phyloP scores from a whole-genome alignment of 23 tunicate species.

The Ciona savignyi region DNA sequence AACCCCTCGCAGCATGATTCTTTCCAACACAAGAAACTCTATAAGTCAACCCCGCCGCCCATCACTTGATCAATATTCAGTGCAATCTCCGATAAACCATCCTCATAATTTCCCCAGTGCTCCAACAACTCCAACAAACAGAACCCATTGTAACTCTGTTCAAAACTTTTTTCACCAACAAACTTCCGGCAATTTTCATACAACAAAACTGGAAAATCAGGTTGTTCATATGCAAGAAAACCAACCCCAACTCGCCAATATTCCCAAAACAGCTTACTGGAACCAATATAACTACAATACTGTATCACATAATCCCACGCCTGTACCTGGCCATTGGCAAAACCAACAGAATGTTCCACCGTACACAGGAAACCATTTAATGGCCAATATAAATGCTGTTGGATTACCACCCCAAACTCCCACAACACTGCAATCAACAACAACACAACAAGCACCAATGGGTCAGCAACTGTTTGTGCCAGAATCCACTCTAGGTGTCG shows the following conservation, averaged over 20 bases:
- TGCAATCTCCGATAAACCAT: not conserved
- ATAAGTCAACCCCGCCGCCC: constrained; percentile 3
- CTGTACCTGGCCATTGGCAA: too few relatives aligned
- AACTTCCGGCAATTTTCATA: not conserved
- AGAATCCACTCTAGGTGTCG: too few relatives aligned
- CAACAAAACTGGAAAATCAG: not conserved
- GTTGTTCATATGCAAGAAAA: too few relatives aligned
- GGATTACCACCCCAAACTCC: too few relatives aligned
- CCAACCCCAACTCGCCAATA: not conserved
- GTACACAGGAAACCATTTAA: too few relatives aligned
- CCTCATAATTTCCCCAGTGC: constrained; percentile 18
- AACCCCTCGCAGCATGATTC: not conserved
- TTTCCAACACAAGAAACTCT: not conserved
- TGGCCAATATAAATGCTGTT: too few relatives aligned
- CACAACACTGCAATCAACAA: too few relatives aligned
- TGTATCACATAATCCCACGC: too few relatives aligned
- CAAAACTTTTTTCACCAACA: not conserved
- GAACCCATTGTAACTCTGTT: not conserved
- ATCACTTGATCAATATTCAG: constrained; percentile 40
- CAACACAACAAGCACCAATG: too few relatives aligned
- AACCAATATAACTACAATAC: not conserved
- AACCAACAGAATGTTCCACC: too few relatives aligned
- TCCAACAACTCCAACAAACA: constrained; percentile 18
- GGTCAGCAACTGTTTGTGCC: too few relatives aligned
- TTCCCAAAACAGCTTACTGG: not conserved